phyloP scores from a whole-genome alignment of 2,797 vertebrate genomes.

The Hippopotamyrus pictus region DNA sequence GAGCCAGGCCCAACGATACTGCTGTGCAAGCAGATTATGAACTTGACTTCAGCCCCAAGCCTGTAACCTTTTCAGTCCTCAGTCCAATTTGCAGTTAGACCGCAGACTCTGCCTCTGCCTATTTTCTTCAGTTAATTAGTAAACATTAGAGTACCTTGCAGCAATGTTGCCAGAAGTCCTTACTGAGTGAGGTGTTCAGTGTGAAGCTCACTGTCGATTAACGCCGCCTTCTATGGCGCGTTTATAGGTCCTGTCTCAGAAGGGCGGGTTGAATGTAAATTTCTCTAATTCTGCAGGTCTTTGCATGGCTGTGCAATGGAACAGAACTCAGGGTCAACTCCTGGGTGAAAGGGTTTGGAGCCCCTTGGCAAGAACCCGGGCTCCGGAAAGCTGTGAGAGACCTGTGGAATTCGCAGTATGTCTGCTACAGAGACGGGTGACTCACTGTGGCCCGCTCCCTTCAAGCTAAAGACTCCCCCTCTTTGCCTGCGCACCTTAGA shows the following conservation, averaged over 20 bases:
- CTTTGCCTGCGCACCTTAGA: neutral
- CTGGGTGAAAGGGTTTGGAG: neutral
- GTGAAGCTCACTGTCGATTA: neutral
- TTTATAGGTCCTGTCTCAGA: neutral
- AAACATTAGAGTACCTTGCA: neutral
- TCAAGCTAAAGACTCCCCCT: neutral
- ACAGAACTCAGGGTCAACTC: neutral
- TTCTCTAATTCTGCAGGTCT: neutral
- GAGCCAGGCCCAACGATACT: neutral
- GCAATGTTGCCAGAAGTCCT: neutral
- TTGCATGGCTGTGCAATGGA: neutral
- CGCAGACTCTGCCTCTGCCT: neutral
- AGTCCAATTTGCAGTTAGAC: neutral
- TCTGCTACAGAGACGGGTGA: constrained; percentile 33
- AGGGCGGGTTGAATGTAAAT: neutral
- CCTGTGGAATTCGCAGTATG: constrained; percentile 41
- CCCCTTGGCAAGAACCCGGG: neutral
- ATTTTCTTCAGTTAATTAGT: neutral
- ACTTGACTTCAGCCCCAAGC: neutral
- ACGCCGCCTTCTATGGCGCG: neutral
- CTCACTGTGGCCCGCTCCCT: constrained; percentile 6
- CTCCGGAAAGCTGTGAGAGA: constrained; percentile 21
- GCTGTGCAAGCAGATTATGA: neutral
- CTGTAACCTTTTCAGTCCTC: neutral
- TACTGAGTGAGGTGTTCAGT: neutral